Conservation (phyloP, 2,797 vertebrate species). For the Fratercula arctica region DNA sequence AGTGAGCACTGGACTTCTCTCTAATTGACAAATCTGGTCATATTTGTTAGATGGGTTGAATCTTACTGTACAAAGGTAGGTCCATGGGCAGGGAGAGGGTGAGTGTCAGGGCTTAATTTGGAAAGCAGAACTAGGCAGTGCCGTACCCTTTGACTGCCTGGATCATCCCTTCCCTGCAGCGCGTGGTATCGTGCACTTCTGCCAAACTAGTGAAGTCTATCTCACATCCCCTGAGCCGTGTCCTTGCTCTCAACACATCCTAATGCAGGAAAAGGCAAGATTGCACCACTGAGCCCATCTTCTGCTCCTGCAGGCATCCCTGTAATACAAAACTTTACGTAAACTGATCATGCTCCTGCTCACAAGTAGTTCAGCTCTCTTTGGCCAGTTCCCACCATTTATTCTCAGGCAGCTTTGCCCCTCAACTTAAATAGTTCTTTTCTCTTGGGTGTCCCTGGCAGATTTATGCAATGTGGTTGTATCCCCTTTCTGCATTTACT, state of each 20-base stretch:
- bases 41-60: not conserved
- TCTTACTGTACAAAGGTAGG: not conserved
- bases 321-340: accelerated
- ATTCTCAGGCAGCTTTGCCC: not conserved
- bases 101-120: not conserved
- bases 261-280: not conserved
- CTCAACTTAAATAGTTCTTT: not conserved
- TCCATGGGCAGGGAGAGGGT: not conserved
- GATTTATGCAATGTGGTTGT: not conserved
- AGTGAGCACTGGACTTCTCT: not conserved
- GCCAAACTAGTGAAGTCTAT: not conserved
- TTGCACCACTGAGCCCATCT: not conserved
- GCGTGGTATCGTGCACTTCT: accelerated
- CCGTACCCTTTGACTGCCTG: not conserved
- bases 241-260: not conserved
- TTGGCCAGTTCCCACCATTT: not conserved
- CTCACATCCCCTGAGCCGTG: not conserved
- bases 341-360: not conserved
- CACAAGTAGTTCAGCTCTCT: not conserved
- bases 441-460: not conserved
- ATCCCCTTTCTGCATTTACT: not conserved
- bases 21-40: not conserved
- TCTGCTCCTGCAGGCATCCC: not conserved
- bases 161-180: not conserved
- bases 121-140: not conserved